Percentiles rank a stretch among this genome's conserved stretches.
Evolutionary conservation across 2,797 vertebrate species (phyloP).

Genomic region (Myotis pilosus): DNA sequence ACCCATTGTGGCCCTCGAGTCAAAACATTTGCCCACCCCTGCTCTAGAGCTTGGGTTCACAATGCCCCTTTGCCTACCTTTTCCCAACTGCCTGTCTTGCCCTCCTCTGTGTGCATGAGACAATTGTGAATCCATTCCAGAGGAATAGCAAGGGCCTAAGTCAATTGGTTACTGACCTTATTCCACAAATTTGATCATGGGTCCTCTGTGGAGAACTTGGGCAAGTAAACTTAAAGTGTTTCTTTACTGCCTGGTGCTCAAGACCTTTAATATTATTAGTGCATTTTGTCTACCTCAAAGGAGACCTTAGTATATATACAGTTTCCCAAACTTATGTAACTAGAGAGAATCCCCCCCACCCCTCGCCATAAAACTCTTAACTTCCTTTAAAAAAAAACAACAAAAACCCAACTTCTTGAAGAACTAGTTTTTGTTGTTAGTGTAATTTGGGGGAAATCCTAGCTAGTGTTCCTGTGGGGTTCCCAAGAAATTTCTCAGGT

Average conservation of each 20-base stretch:
- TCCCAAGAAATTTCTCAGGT: neutral
- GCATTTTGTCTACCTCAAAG: neutral
- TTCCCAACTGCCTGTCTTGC: neutral
- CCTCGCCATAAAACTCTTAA: neutral
- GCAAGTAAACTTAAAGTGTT: neutral
- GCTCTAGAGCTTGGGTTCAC: neutral
- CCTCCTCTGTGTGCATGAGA: neutral
- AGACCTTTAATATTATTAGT: neutral
- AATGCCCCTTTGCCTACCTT: neutral
- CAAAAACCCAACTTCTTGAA: neutral
- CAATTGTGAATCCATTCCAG: neutral
- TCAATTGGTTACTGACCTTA: neutral
- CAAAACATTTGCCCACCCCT: too few species aligned
- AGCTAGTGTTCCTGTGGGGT: neutral
- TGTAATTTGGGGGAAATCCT: constrained; percentile 10
- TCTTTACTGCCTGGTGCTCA: neutral
- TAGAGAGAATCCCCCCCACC: neutral
- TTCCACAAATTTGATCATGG: neutral
- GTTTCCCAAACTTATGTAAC: neutral
- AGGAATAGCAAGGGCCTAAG: neutral
- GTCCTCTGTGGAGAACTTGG: neutral
- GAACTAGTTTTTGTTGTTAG: neutral
- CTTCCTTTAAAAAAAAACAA: too few species aligned
- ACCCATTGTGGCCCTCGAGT: too few species aligned
- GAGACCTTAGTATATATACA: neutral